These are phyloP conservation scores for Leuctra nigra DNA, from an alignment of 2,888 invertebrate species.

Conservation along the genomic window DNA sequence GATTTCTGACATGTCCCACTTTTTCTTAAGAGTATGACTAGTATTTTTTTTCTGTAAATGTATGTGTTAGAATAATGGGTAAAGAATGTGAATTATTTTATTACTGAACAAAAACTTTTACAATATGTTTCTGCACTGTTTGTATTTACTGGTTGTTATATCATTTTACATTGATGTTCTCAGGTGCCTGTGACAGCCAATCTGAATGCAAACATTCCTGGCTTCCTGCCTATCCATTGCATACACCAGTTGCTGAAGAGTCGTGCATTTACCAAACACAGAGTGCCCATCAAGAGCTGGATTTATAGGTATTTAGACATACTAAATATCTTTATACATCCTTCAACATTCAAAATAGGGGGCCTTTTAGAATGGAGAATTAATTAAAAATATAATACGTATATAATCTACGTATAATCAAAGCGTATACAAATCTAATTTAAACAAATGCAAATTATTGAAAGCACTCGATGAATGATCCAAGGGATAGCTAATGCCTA, in stretches of 20 bases:
- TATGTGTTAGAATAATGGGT: not conserved
- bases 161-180: not conserved
- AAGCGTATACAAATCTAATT: no score
- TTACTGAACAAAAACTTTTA: not conserved
- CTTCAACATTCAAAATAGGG: no score
- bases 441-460: no score
- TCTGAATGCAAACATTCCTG: slow-evolving; percentile 80
- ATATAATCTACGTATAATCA: no score
- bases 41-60: no score
- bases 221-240: slow-evolving; percentile 93
- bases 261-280: slow-evolving; percentile 90
- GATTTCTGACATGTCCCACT: no score
- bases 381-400: no score
- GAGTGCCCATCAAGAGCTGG: slow-evolving; percentile 95
- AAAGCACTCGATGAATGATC: no score
- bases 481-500: no score
- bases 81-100: not conserved
- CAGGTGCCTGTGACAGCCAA: slow-evolving; percentile 72
- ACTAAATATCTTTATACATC: no score
- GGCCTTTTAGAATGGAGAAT: no score
- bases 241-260: slow-evolving; percentile 93
- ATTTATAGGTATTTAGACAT: slow-evolving; percentile 66
- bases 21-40: no score
- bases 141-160: not conserved
- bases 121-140: not conserved